phyloP scores from a whole-genome alignment of 2,113 vertebrate genomes.

The Diadophis punctatus region DNA sequence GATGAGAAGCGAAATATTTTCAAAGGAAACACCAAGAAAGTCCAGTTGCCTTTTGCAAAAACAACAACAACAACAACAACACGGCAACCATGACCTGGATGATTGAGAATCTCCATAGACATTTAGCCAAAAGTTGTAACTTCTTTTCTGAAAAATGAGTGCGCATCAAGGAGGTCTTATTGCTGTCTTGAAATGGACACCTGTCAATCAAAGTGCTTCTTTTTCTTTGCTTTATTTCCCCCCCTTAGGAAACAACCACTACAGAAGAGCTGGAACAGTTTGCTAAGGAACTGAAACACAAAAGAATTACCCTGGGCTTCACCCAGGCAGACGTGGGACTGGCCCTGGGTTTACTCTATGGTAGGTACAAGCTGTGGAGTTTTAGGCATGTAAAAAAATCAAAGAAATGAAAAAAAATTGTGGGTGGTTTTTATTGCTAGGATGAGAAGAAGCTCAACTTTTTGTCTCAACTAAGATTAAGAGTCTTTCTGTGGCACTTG shows the following conservation, averaged over 20 bases:
- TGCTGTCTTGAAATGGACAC: not conserved
- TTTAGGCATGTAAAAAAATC: not conserved
- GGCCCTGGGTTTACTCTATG: conserved; percentile 41
- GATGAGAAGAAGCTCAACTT: not conserved
- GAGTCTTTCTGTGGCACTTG: not conserved
- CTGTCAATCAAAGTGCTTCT: not conserved
- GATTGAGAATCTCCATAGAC: not conserved
- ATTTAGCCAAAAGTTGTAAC: not conserved
- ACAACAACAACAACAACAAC: too few relatives aligned
- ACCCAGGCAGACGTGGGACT: conserved; percentile 52
- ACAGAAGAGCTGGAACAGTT: conserved; percentile 44
- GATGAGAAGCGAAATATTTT: not conserved
- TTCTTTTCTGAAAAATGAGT: not conserved
- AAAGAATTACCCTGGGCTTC: conserved; percentile 44
- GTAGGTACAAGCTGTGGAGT: conserved; percentile 12
- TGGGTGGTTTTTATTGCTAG: not conserved
- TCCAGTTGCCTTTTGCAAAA: not conserved
- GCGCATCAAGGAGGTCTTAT: not conserved
- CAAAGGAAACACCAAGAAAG: too few relatives aligned
- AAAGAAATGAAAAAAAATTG: too few relatives aligned
- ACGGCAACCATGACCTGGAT: not conserved
- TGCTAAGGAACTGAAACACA: conserved; percentile 49
- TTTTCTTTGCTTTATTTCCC: not conserved
- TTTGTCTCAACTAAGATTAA: not conserved
- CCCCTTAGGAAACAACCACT: conserved; percentile 18